These are phyloP conservation scores for Phymorhynchus buccinoides DNA, from an alignment of 1,140 invertebrate genomes.

Conservation along the genomic window DNA sequence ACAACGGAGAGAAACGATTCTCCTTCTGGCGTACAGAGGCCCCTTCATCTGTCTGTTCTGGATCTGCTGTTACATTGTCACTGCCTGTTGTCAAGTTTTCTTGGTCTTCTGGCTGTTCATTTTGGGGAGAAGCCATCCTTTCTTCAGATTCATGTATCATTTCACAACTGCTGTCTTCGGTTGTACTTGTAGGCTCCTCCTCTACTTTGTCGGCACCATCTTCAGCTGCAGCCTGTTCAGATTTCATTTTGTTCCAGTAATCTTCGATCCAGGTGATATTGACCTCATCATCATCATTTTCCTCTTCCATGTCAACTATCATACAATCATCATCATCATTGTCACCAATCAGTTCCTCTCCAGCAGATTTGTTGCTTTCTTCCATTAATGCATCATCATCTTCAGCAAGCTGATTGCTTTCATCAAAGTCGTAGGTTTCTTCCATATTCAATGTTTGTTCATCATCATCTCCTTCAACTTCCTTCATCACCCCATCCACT, in stretches of 20 bases:
- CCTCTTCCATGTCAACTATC: not conserved
- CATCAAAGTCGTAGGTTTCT: not conserved
- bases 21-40: not conserved
- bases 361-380: not conserved
- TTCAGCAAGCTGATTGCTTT: not conserved
- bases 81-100: not conserved
- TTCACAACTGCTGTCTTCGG: not conserved
- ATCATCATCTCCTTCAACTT: too few relatives aligned
- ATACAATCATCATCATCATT: not conserved
- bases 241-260: not conserved
- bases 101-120: not conserved
- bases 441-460: too few relatives aligned
- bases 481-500: too few relatives aligned
- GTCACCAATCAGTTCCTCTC: not conserved
- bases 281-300: not conserved
- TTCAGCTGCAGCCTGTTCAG: not conserved
- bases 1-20: too few relatives aligned
- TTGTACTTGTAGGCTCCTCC: not conserved
- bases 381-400: not conserved
- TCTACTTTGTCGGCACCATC: not conserved
- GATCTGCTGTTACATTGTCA: not conserved
- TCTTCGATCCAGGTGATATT: not conserved
- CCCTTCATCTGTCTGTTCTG: not conserved
- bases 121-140: not conserved
- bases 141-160: not conserved